Base-by-base conservation (phyloP, 1,140 invertebrate species). In the Oryctes rhinoceros region DNA sequence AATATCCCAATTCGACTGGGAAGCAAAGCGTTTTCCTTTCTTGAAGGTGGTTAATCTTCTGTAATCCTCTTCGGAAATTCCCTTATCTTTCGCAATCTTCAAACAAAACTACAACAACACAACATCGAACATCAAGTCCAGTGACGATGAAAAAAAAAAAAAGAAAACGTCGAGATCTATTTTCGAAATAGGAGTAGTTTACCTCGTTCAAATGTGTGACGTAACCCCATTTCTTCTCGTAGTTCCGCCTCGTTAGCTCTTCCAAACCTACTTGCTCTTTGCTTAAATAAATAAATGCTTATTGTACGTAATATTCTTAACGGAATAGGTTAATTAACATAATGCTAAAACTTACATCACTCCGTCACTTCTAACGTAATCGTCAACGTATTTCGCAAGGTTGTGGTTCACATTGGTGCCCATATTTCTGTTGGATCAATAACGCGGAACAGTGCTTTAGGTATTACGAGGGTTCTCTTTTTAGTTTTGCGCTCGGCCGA, bases 1-100 rank as follows among this genome's bases (percentile, higher is more conserved):
- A 39, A 76, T 76, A 76, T 76, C 39, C 74, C 74, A 76, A 39
- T n/a, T 39, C 11, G 74, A 76, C 35, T 13, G 11, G 7, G 44
- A 39, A 4, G 9, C 47, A 1, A 76, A 44, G 3, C 44, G 24
- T 20, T 3, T 39, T 39, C 44, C 74, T 76, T 20, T 39, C n/a
- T 76, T 76, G 18, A 39, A 76, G 15, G 3, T 11, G 10, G 39
- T 39, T 3, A n/a, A 11, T 44, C 44, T 76, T 10, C 6, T 5
- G 15, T 76, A 76, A 10, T 39, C 18, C 11, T 76, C 74, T 76
- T 7, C 4, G 0, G 71, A 74, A n/a, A 76, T 76, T 76, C 74
- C 74, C 13, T 39, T 76, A 11, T 18, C n/a, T 15, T 44, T 10
- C 4, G 35, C 74, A 5, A 76, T 76, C 44, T 76, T 1, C 35